These are phyloP conservation scores for Drosophila differens DNA, from an alignment of 2,888 invertebrate species.

Conservation along the genomic window DNA sequence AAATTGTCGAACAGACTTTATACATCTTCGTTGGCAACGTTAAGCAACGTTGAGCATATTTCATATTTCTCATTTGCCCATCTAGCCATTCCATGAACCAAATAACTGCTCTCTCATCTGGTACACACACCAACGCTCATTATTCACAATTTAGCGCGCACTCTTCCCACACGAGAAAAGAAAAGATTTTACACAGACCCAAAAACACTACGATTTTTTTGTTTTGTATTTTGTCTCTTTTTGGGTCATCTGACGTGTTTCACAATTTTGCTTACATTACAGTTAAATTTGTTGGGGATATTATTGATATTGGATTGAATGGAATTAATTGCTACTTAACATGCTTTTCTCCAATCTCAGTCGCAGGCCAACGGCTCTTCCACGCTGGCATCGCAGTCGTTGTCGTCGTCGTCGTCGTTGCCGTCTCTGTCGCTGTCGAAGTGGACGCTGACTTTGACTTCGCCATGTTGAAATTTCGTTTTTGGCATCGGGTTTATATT, in stretches of 20 bases:
- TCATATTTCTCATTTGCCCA: constrained; percentile 12
- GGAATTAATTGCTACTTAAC: constrained; percentile 55
- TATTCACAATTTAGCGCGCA: constrained; percentile 67
- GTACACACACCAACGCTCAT: constrained; percentile 43
- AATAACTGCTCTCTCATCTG: constrained; percentile 7
- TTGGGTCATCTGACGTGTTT: constrained; percentile 47
- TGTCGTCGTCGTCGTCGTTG: constrained; percentile 9
- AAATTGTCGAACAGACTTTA: not conserved
- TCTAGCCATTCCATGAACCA: constrained; percentile 6
- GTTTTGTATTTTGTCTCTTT: constrained; percentile 14
- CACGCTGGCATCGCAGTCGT: constrained; percentile 12
- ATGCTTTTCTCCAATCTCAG: constrained; percentile 27
- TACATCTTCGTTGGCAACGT: not conserved
- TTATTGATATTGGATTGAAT: not conserved
- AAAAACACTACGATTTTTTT: not conserved
- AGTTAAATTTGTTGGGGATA: constrained; percentile 8
- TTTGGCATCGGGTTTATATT: constrained; percentile 40
- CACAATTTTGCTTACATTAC: constrained; percentile 57
- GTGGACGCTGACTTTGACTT: constrained; percentile 33
- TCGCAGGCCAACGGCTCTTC: not conserved
- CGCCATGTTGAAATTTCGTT: constrained; percentile 53
- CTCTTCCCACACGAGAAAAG: constrained; percentile 13
- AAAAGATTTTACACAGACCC: constrained; percentile 38
- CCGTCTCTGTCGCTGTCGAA: not conserved
- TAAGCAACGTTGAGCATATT: not conserved